Conservation (phyloP, 1,140 invertebrate genomes). For the Aporrectodea caliginosa region DNA sequence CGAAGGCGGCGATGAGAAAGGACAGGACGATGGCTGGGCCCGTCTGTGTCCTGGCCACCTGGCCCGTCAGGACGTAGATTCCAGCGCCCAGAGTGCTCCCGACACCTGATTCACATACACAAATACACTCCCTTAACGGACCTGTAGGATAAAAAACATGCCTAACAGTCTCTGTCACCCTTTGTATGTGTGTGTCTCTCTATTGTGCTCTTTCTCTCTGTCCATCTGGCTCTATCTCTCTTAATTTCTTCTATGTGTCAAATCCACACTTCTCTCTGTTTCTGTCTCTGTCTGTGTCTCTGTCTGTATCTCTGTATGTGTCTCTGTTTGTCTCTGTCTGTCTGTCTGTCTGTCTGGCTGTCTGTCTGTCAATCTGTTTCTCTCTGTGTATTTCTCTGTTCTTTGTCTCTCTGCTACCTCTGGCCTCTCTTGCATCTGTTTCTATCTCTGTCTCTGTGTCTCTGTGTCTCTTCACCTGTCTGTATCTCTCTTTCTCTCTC, state of each 20-base stretch:
- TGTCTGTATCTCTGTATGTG: too few species aligned
- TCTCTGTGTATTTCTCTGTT: too few species aligned
- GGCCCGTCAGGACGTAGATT: conserved; percentile 84
- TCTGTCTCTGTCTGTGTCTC: too few species aligned
- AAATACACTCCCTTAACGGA: conserved; percentile 35
- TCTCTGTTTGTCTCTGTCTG: too few species aligned
- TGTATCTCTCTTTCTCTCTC: too few species aligned
- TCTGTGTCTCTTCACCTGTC: too few species aligned
- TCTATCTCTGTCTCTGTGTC: too few species aligned
- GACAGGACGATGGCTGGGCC: conserved; percentile 83
- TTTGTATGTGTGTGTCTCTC: not conserved
- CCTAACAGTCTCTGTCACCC: not conserved
- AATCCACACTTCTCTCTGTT: not conserved
- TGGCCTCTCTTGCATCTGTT: too few species aligned
- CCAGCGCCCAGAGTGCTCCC: conserved; percentile 26
- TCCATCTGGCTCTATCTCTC: not conserved
- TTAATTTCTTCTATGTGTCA: not conserved
- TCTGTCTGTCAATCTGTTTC: not conserved
- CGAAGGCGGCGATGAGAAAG: conserved; percentile 81
- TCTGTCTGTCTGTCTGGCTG: too few species aligned
- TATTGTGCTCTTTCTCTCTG: not conserved
- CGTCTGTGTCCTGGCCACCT: conserved; percentile 76
- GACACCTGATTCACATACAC: conserved; percentile 32
- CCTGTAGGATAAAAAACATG: conserved; percentile 33
- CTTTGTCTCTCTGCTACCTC: too few species aligned